These are phyloP conservation scores for Semnornis frantzii DNA, from an alignment of 2,113 vertebrate species.

Conservation along the genomic window DNA sequence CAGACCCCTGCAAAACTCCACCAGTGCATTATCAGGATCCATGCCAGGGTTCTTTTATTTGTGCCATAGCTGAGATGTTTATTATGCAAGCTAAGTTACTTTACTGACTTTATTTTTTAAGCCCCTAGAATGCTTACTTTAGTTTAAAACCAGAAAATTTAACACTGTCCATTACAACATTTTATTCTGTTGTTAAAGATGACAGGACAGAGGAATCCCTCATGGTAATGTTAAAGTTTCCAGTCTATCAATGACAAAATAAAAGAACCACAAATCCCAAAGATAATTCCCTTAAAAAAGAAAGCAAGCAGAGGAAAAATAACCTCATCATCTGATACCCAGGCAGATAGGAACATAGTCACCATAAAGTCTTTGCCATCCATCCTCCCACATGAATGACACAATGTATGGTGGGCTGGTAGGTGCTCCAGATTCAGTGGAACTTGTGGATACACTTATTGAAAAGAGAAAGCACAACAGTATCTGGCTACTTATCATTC, in stretches of 20 bases:
- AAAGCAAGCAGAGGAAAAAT: not conserved
- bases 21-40: not conserved
- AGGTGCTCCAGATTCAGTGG: not conserved
- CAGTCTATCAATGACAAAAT: not conserved
- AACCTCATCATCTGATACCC: not conserved
- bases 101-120: not conserved
- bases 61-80: not conserved
- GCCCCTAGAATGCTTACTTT: not conserved
- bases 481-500: not conserved
- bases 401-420: not conserved
- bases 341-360: not conserved
- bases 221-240: not conserved
- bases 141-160: not conserved
- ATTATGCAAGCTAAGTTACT: not conserved
- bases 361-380: not conserved
- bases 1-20: not conserved
- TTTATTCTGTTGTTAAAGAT: constrained; percentile 5
- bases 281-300: not conserved
- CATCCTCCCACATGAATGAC: not conserved
- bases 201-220: not conserved
- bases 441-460: not conserved
- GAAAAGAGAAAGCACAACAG: not conserved
- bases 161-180: not conserved
- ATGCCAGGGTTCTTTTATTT: not conserved
- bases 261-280: not conserved